These are phyloP conservation scores for Sminthopsis crassicaudata DNA, from an alignment of 2,113 vertebrate species.

Conservation along the genomic window DNA sequence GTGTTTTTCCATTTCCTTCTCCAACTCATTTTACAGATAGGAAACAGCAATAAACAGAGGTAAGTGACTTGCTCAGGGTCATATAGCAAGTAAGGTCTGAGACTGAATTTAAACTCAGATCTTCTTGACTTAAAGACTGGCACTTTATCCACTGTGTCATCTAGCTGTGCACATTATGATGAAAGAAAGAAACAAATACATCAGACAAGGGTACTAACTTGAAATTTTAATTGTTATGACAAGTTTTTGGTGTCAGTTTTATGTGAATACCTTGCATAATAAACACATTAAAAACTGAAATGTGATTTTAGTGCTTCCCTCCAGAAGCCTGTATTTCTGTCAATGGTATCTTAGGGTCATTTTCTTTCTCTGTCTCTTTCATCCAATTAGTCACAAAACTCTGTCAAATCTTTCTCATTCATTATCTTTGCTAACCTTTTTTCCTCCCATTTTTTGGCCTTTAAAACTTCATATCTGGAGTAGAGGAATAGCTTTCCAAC, in stretches of 20 bases:
- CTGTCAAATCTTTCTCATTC: not conserved
- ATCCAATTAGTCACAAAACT: not conserved
- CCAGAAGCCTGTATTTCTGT: not conserved
- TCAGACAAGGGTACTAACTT: not conserved
- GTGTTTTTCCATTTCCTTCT: not conserved
- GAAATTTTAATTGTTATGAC: not conserved
- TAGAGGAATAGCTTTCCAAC: not conserved
- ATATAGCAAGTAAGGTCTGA: too few relatives aligned
- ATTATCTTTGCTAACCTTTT: not conserved
- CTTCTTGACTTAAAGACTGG: too few relatives aligned
- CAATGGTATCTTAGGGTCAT: not conserved
- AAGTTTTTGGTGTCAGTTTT: not conserved
- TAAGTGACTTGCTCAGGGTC: too few relatives aligned
- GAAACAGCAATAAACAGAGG: not conserved
- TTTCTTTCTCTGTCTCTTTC: not conserved
- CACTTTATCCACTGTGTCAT: not conserved
- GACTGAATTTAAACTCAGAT: too few relatives aligned
- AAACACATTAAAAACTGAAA: not conserved
- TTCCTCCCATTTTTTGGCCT: not conserved
- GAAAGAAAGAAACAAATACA: conserved; percentile 5
- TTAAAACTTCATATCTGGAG: not conserved
- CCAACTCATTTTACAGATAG: not conserved
- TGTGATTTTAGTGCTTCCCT: not conserved
- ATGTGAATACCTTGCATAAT: not conserved
- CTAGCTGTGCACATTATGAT: not conserved